phyloP scores from a whole-genome alignment of 1,140 invertebrate genomes.

The Macrotrachela quadricornifera region DNA sequence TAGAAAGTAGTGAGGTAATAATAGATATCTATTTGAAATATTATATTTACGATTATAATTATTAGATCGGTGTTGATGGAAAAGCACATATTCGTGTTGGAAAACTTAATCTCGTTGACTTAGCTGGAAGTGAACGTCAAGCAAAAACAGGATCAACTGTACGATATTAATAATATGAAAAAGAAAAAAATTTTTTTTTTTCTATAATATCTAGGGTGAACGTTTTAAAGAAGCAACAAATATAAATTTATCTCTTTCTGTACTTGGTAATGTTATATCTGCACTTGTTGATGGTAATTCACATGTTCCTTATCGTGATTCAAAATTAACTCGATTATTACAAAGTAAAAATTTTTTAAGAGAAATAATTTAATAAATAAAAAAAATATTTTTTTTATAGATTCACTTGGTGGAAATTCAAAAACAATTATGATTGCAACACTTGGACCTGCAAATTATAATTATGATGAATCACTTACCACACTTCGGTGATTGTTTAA shows the following conservation, averaged over 20 bases:
- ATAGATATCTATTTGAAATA: too few relatives aligned
- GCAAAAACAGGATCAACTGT: slow-evolving; percentile 50
- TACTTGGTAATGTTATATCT: slow-evolving; percentile 80
- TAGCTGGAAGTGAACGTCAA: slow-evolving; percentile 86
- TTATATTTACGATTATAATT: too few relatives aligned
- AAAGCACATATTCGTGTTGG: slow-evolving; percentile 20
- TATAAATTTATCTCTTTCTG: slow-evolving; percentile 78
- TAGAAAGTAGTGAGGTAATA: slow-evolving; percentile 43
- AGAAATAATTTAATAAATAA: too few relatives aligned
- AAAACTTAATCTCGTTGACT: slow-evolving; percentile 91
- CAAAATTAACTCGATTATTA: slow-evolving; percentile 27
- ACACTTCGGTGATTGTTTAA: slow-evolving; percentile 29
- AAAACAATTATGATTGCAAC: slow-evolving; percentile 32
- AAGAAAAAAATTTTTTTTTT: neutral
- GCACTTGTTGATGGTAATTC: slow-evolving; percentile 45
- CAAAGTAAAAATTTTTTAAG: slow-evolving; percentile 17
- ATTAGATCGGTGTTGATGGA: slow-evolving; percentile 22
- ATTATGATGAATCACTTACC: slow-evolving; percentile 30
- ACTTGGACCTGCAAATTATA: slow-evolving; percentile 29
- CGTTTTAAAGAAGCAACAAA: slow-evolving; percentile 80
- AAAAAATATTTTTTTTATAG: neutral
- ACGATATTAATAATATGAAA: slow-evolving; percentile 10
- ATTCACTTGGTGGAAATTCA: slow-evolving; percentile 30
- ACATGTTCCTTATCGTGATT: slow-evolving; percentile 25
- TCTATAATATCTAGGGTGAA: slow-evolving; percentile 42